Conservation (phyloP, 2,797 vertebrate species). For the Onychomys torridus region DNA sequence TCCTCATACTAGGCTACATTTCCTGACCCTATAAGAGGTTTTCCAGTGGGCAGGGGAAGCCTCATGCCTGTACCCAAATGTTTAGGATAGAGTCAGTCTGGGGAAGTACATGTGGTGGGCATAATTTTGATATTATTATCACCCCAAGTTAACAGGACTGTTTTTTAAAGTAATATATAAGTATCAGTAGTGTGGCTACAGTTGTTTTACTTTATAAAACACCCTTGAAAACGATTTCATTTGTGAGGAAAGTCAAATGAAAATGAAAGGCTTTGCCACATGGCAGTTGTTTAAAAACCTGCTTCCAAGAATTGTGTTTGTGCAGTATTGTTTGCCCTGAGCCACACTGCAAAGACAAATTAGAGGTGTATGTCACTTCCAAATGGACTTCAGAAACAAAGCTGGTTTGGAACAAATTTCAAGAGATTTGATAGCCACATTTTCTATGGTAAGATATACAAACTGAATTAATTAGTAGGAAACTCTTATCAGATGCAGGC, state of each 20-base stretch:
- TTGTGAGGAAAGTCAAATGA: slow-evolving; percentile 25
- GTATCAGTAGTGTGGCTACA: not conserved
- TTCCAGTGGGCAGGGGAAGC: not conserved
- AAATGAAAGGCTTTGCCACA: slow-evolving; percentile 16
- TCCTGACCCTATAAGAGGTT: not conserved
- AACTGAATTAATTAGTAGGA: slow-evolving; percentile 79
- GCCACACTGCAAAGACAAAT: slow-evolving; percentile 26
- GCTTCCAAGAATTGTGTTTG: not conserved
- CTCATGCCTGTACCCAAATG: not conserved
- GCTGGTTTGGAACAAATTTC: slow-evolving; percentile 53
- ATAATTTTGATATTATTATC: slow-evolving; percentile 1
- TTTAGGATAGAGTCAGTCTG: not conserved
- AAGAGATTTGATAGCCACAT: slow-evolving; percentile 15
- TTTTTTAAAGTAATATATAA: slow-evolving; percentile 41
- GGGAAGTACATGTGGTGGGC: not conserved
- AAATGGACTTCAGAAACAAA: slow-evolving; percentile 50
- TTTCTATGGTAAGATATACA: slow-evolving; percentile 68
- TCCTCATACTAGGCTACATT: not conserved
- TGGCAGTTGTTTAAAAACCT: not conserved
- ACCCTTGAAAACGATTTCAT: not conserved
- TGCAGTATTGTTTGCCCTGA: not conserved
- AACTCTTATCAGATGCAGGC: slow-evolving; percentile 71
- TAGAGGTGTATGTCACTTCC: slow-evolving; percentile 26
- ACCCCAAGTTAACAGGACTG: slow-evolving; percentile 25
- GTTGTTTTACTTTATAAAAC: slow-evolving; percentile 38